Percentiles rank a stretch among this genome's conserved stretches.
phyloP scores from a whole-genome alignment of 23 tunicate genomes.

The Aplidium turbinatum region DNA sequence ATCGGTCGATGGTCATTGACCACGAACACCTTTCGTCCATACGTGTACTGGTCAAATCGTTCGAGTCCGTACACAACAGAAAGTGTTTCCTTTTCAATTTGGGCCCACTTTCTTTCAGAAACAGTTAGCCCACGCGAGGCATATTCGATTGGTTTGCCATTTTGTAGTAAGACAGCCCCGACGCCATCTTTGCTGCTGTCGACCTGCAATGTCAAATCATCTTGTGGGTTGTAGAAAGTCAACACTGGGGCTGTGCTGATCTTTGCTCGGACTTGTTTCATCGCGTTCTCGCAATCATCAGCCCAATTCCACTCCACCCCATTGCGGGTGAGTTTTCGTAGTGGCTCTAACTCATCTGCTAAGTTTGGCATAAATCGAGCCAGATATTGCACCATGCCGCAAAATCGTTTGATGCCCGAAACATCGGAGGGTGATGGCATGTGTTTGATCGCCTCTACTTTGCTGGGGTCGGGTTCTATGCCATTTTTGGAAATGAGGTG shows the following conservation, averaged over 20 bases:
- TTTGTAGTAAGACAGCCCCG: slow-evolving; percentile 28
- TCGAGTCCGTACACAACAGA: slow-evolving; percentile 32
- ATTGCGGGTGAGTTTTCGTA: slow-evolving; percentile 14
- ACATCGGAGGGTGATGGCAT: slow-evolving; percentile 23
- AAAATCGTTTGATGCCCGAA: background rate
- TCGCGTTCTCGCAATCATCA: slow-evolving; percentile 14
- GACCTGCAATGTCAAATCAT: background rate
- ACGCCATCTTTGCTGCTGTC: slow-evolving; percentile 25
- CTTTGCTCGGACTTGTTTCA: background rate
- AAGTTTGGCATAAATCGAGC: slow-evolving; percentile 28
- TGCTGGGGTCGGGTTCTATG: slow-evolving; percentile 11
- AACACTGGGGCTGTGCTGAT: slow-evolving; percentile 6
- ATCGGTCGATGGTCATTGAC: slow-evolving; percentile 28
- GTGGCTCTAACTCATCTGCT: slow-evolving; percentile 4
- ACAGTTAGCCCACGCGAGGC: slow-evolving; percentile 10
- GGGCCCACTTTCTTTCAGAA: slow-evolving; percentile 35
- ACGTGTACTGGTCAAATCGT: slow-evolving; percentile 25
- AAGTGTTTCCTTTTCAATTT: slow-evolving; percentile 27
- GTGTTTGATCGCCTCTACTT: background rate
- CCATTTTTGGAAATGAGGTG: slow-evolving; percentile 19
- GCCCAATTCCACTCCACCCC: slow-evolving; percentile 14
- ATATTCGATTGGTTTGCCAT: slow-evolving; percentile 35
- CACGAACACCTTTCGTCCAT: background rate
- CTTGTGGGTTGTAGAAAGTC: background rate
- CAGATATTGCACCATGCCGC: slow-evolving; percentile 21